Percentiles rank a stretch among this genome's conserved stretches.
These are phyloP conservation scores for Bombus haemorrhoidalis DNA, from an alignment of 1,140 invertebrate genomes.

Conservation along the genomic window DNA sequence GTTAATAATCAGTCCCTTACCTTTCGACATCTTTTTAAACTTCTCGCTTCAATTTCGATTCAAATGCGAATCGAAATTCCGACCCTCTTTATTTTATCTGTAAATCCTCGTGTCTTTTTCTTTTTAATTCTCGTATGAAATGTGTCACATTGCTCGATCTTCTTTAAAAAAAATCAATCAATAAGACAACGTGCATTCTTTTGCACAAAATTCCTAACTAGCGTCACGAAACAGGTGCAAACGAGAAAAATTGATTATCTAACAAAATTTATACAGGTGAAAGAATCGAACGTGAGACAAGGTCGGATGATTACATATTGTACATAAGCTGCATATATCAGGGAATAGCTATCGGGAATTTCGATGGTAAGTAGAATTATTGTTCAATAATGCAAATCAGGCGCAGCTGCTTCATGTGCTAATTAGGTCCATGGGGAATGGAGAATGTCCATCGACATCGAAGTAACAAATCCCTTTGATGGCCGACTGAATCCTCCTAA, in stretches of 20 bases:
- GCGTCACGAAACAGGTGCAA: too few species aligned
- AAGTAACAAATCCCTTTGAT: conserved; percentile 46
- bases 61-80: not conserved
- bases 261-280: not conserved
- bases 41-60: not conserved
- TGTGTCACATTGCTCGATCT: too few species aligned
- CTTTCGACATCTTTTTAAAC: not conserved
- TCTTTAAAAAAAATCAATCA: too few species aligned
- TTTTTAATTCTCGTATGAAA: not conserved
- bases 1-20: accelerated
- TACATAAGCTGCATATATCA: too few species aligned
- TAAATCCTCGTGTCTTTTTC: not conserved
- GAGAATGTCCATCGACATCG: conserved; percentile 4
- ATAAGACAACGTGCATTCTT: too few species aligned
- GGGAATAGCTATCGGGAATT: not conserved
- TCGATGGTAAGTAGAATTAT: not conserved
- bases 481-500: conserved; percentile 43
- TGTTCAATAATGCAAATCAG: conserved; percentile 21
- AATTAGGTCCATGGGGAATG: conserved; percentile 7
- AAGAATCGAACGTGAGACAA: not conserved
- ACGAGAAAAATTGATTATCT: too few species aligned
- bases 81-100: not conserved
- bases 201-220: not conserved
- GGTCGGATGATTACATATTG: too few species aligned
- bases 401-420: conserved; percentile 7